Evolutionary conservation across 2,888 invertebrate genomes (phyloP).

Genomic region (Torymus texanus): DNA sequence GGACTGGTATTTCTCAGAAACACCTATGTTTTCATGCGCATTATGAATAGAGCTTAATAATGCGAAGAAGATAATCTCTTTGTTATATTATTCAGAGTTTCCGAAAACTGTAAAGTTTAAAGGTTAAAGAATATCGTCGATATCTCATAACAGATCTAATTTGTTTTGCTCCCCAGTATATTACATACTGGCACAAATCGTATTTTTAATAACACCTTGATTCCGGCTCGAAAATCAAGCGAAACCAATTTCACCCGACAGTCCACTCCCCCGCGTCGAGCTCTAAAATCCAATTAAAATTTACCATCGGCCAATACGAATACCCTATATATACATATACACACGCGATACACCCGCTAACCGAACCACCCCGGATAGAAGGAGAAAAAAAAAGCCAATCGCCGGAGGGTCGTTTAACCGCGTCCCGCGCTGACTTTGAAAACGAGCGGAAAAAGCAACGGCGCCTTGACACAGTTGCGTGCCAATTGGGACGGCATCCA

Average conservation of each 20-base stretch:
- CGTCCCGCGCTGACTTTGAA: conserved; percentile 11
- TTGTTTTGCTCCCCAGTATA: no score
- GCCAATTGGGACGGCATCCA: conserved; percentile 47
- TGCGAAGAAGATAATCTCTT: no score
- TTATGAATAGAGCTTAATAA: no score
- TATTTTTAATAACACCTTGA: conserved; percentile 12
- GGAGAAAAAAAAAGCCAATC: not conserved
- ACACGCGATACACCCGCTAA: no score
- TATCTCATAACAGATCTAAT: no score
- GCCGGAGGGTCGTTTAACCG: conserved; percentile 34
- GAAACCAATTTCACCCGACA: conserved; percentile 14
- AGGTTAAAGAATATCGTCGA: no score
- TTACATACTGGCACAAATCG: not conserved
- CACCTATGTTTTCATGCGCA: no score
- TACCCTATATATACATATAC: no score
- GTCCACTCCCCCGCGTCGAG: not conserved
- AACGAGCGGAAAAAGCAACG: not conserved
- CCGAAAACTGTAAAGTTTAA: no score
- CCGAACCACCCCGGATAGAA: not conserved
- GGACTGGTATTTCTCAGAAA: no score
- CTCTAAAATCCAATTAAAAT: conserved; percentile 42
- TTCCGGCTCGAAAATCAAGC: not conserved
- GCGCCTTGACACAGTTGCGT: conserved; percentile 43
- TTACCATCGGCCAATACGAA: not conserved
- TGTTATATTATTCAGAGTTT: no score